These are phyloP conservation scores for Parascotia fuliginaria DNA, from an alignment of 2,888 invertebrate species.

Conservation along the genomic window DNA sequence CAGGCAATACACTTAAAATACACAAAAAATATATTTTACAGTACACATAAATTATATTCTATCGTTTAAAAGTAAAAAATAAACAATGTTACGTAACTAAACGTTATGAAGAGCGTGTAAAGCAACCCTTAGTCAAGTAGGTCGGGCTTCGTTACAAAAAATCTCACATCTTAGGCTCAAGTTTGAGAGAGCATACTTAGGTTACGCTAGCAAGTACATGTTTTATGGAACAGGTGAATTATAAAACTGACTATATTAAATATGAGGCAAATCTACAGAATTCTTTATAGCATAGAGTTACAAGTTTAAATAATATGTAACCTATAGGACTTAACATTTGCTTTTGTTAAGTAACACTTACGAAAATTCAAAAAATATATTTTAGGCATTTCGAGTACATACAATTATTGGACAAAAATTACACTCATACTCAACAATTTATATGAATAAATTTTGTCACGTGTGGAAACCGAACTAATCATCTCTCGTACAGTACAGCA, in stretches of 20 bases:
- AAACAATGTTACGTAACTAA: constrained; percentile 8
- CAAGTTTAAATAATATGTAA: background rate
- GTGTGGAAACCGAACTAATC: no score
- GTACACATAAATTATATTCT: no score
- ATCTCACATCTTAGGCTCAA: constrained; percentile 23
- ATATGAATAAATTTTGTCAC: no score
- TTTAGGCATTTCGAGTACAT: no score
- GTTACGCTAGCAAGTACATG: constrained; percentile 11
- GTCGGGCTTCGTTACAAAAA: constrained; percentile 42
- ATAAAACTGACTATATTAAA: background rate
- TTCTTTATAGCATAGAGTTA: background rate
- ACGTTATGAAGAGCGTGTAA: constrained; percentile 12
- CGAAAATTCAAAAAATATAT: no score
- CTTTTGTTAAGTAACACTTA: no score
- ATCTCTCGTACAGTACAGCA: no score
- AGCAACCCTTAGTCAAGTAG: constrained; percentile 20
- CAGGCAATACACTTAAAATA: no score
- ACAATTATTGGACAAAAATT: no score
- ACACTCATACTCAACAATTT: no score
- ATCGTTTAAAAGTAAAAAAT: background rate
- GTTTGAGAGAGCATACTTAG: constrained; percentile 26
- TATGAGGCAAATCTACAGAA: background rate
- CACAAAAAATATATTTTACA: no score
- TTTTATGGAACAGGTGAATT: constrained; percentile 2
- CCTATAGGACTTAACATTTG: no score